A percentile compares a stretch with the other conserved stretches of the same genome.
Evolutionary conservation across 2,113 vertebrate species (phyloP).

Genomic region (Hyperopisus bebe): DNA sequence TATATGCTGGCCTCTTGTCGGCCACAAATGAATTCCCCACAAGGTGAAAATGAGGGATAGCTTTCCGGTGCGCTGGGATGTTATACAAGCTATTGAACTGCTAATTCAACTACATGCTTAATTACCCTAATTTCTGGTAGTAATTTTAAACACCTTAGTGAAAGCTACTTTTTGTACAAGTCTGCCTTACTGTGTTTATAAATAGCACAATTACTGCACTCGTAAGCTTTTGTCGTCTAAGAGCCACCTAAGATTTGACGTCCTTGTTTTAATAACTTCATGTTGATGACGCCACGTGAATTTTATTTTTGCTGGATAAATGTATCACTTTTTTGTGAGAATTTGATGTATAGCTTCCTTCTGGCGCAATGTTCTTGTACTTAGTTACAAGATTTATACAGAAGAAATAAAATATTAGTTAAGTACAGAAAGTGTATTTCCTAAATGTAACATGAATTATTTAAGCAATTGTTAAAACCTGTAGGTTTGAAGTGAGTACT

Average conservation of each 20-base stretch:
- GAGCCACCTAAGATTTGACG: background rate
- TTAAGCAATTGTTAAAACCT: background rate
- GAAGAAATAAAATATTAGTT: background rate
- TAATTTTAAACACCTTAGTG: slow-evolving; percentile 3
- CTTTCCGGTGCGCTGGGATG: background rate
- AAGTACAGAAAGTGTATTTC: background rate
- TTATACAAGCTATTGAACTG: slow-evolving; percentile 19
- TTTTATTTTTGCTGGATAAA: background rate
- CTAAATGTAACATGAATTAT: background rate
- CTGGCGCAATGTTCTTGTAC: background rate
- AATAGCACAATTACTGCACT: background rate
- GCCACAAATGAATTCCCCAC: slow-evolving; percentile 35
- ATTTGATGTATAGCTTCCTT: background rate
- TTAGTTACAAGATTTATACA: background rate
- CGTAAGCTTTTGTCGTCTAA: background rate
- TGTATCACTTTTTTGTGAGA: background rate
- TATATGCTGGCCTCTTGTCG: slow-evolving; percentile 18
- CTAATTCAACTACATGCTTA: slow-evolving; percentile 18
- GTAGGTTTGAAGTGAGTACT: background rate
- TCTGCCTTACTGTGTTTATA: background rate
- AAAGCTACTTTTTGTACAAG: background rate
- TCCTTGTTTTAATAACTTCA: background rate
- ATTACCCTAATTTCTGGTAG: slow-evolving; percentile 21
- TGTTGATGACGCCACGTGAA: background rate
- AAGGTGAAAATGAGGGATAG: slow-evolving; percentile 26